Evolutionary conservation across 2,797 vertebrate genomes (phyloP).

Genomic region (Clarias laeviceps): DNA sequence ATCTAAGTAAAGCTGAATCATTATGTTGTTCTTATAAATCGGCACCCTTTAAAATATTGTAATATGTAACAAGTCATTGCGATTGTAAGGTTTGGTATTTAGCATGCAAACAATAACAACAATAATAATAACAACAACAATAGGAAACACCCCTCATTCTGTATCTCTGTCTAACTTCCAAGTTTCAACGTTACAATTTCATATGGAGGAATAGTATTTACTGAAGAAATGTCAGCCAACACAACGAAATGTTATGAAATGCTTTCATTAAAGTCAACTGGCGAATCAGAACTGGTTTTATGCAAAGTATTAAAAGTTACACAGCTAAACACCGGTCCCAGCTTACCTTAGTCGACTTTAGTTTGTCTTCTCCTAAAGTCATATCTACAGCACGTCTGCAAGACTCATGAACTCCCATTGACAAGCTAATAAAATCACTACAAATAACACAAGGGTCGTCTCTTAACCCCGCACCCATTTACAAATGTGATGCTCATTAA

Average conservation of each 20-base stretch:
- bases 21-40: background rate
- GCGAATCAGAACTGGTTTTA: background rate
- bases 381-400: background rate
- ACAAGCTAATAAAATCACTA: background rate
- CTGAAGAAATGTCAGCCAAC: background rate
- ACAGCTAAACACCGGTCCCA: background rate
- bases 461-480: too few relatives aligned
- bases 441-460: background rate
- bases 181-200: background rate
- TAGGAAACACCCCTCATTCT: background rate
- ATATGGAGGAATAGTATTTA: background rate
- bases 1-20: background rate
- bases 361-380: background rate
- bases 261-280: background rate
- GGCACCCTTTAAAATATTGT: background rate
- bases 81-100: background rate
- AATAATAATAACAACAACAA: too few relatives aligned
- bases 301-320: background rate
- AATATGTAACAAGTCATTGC: background rate
- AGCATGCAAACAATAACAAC: too few relatives aligned
- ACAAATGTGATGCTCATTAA: too few relatives aligned
- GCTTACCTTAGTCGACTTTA: too few relatives aligned
- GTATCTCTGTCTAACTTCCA: background rate
- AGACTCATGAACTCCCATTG: background rate
- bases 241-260: background rate